A percentile compares a stretch with the other conserved stretches of the same genome.
Evolutionary conservation across 1,140 invertebrate species (phyloP).

Genomic region (Homalodisca vitripennis): DNA sequence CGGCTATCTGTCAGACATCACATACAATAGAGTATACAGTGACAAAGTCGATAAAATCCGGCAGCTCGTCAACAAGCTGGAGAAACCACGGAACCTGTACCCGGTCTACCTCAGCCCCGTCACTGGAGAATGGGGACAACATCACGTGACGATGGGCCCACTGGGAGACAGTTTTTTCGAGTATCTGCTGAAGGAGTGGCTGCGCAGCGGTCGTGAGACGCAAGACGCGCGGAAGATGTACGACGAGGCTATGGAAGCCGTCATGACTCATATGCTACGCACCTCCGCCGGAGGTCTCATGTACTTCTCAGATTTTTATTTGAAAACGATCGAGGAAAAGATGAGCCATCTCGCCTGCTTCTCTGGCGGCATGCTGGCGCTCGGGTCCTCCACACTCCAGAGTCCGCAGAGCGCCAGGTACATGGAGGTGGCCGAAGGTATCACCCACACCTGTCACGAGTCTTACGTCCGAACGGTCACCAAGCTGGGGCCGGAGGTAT

Average conservation of each 20-base stretch:
- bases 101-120: constrained; percentile 95
- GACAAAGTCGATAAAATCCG: constrained; percentile 84
- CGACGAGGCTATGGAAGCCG: constrained; percentile 81
- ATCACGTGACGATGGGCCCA: constrained; percentile 91
- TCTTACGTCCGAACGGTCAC: constrained; percentile 87
- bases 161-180: background rate
- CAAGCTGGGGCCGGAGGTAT: constrained; percentile 70
- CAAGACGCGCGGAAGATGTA: constrained; percentile 86
- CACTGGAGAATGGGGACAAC: constrained; percentile 94
- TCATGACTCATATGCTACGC: constrained; percentile 75
- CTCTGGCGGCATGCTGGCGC: constrained; percentile 89
- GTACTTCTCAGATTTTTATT: constrained; percentile 93
- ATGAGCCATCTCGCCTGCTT: constrained; percentile 36
- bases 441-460: constrained; percentile 98
- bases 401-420: constrained; percentile 72
- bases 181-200: background rate
- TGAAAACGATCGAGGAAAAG: constrained; percentile 69
- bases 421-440: constrained; percentile 84
- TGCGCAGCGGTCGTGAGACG: constrained; percentile 62
- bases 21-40: constrained; percentile 83
- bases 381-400: constrained; percentile 76
- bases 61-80: constrained; percentile 73
- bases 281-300: constrained; percentile 76
- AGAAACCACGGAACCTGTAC: constrained; percentile 91
- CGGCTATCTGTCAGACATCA: constrained; percentile 91